These are phyloP conservation scores for Myopa tessellatipennis DNA, from an alignment of 2,888 invertebrate species.

Conservation along the genomic window DNA sequence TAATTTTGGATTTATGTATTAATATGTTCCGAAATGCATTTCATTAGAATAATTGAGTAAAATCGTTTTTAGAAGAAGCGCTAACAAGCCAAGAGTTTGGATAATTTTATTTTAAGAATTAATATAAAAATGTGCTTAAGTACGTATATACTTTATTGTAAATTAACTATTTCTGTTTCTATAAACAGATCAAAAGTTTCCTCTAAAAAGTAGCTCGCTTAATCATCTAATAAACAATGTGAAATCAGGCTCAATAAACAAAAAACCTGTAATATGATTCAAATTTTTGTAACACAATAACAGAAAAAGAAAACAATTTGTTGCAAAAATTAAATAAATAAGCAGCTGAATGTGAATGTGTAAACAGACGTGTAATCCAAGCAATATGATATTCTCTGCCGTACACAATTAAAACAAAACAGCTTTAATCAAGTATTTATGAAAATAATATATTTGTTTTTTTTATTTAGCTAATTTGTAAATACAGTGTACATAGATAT, in stretches of 20 bases:
- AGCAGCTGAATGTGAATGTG: background rate
- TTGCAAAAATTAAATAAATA: background rate
- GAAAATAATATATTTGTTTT: conserved; percentile 31
- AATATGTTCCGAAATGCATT: too few species aligned
- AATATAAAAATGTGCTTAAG: too few species aligned
- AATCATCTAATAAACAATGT: background rate
- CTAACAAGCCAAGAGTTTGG: too few species aligned
- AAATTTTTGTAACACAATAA: background rate
- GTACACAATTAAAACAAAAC: background rate
- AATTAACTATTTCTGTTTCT: too few species aligned
- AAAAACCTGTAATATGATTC: background rate
- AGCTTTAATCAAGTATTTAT: background rate
- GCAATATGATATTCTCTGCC: background rate
- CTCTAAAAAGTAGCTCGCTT: too few species aligned
- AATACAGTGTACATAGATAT: conserved; percentile 69
- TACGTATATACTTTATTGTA: too few species aligned
- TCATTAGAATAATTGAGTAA: too few species aligned
- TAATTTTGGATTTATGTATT: too few species aligned
- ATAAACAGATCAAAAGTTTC: too few species aligned
- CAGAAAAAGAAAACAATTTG: background rate
- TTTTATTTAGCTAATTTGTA: conserved; percentile 65
- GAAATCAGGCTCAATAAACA: background rate
- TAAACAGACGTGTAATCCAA: background rate
- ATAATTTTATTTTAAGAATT: too few species aligned
- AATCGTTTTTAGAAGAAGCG: too few species aligned